Base-by-base conservation (phyloP, 2,888 invertebrate genomes). In the Pycnomerus fuliginosus region DNA sequence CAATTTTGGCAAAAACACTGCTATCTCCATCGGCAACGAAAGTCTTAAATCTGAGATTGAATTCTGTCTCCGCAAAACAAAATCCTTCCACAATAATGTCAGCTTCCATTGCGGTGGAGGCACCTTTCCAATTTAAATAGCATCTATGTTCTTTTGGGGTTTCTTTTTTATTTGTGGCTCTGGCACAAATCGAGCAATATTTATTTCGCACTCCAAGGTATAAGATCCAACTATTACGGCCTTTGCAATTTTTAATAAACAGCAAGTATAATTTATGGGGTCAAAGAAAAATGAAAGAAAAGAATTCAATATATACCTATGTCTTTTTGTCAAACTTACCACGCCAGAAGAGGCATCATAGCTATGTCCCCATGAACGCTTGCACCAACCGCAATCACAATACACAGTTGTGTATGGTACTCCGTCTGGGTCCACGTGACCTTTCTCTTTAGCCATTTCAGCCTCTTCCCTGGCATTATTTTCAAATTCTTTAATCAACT, bases 171-270 rank as follows among this genome's bases (percentile, higher is more conserved):
- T 33, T 50, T 14, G 16, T 20, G 1, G 52, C 44, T 16, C 37
- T 30, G 5, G 48, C 27, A 36, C 53, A 55, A 20, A 52, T 42
- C 12, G 15, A 29, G 32, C 53, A 55, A 44, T 33, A 53, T 48
- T 50, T 55, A 27, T 55, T 55, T 22, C 48, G 12, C n/a, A 55
- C 45, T 15, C 40, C 53, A 5, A 53, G 13, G 40, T 25, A 53
- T 13, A 53, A n/a, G n/a, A n/a, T n/a, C n/a, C n/a, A 20, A 8
- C 20, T 20, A 5, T 20, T 8, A 20, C 20, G 20, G 4, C 20
- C 4, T 20, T 8, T 20, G 8, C 4, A 20, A 5, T 20, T 20
- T 20, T 8, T 20, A 20, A 20, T 5, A 20, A 8, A 20, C 8
- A 5, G 20, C 20, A 20, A 20, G 4, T 5, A 20, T 4, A 20